Percentiles rank a stretch among this genome's conserved stretches.
These are phyloP conservation scores for Euzophera pinguis DNA, from an alignment of 2,888 invertebrate species.

Conservation along the genomic window DNA sequence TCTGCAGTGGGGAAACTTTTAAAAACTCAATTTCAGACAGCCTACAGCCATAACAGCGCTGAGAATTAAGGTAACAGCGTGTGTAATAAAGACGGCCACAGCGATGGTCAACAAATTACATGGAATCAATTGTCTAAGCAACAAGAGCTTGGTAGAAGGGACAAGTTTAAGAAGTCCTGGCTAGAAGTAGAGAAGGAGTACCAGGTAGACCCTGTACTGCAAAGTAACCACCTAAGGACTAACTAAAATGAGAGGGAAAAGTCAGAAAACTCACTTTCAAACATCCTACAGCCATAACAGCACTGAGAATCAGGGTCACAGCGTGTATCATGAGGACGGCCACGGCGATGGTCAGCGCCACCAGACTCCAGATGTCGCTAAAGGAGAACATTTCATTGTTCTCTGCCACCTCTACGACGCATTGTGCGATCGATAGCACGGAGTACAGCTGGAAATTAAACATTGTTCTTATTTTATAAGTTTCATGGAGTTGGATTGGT, in stretches of 20 bases:
- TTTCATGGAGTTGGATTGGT: no score
- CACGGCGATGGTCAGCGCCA: constrained; percentile 26
- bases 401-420: constrained; percentile 36
- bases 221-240: not conserved
- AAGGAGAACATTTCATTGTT: constrained; percentile 25
- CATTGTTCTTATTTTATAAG: no score
- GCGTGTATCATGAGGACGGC: constrained; percentile 38
- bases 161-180: no score
- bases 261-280: constrained; percentile 42
- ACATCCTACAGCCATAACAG: constrained; percentile 59
- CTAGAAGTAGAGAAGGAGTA: no score
- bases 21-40: constrained; percentile 45
- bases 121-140: no score
- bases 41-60: constrained; percentile 62
- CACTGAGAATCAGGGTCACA: constrained; percentile 52
- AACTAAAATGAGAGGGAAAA: no score
- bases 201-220: not conserved
- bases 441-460: not conserved
- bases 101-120: constrained; percentile 11
- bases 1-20: no score
- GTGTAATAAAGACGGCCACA: constrained; percentile 36
- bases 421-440: constrained; percentile 42
- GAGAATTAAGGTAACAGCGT: constrained; percentile 50
- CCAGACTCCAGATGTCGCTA: constrained; percentile 25
- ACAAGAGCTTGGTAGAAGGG: no score